Conservation (phyloP, 2,113 vertebrate genomes). For the Parus major region DNA sequence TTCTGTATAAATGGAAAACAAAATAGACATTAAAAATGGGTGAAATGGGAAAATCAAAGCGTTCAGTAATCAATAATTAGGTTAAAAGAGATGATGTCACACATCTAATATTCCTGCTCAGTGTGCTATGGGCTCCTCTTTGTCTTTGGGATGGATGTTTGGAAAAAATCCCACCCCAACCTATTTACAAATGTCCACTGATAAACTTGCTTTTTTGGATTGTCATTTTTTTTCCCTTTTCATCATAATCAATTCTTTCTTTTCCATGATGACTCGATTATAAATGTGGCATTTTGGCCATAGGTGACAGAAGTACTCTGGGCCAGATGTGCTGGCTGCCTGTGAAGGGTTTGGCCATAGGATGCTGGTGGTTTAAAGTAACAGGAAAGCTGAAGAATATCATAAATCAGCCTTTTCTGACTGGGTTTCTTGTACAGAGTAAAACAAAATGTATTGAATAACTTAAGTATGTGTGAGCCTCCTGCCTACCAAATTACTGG, state of each 20-base stretch:
- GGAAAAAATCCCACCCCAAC: not conserved
- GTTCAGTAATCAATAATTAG: not conserved
- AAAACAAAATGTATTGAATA: conserved; percentile 72
- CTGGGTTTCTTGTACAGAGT: conserved; percentile 65
- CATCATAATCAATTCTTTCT: conserved; percentile 8
- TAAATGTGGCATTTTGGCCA: conserved; percentile 5
- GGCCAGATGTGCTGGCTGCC: conserved; percentile 66
- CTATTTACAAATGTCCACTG: not conserved
- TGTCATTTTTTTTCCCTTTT: not conserved
- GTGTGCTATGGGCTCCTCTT: not conserved
- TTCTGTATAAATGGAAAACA: not conserved
- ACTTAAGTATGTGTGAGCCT: conserved; percentile 59
- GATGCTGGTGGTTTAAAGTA: conserved; percentile 66
- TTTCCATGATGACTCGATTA: conserved; percentile 2
- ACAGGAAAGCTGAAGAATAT: conserved; percentile 73
- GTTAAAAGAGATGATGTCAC: not conserved
- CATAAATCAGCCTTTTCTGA: conserved; percentile 76
- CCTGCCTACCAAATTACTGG: conserved; percentile 49
- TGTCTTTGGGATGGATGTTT: not conserved
- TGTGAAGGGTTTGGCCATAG: conserved; percentile 47
- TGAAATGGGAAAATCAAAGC: not conserved
- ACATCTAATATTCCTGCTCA: not conserved
- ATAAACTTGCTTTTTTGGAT: not conserved
- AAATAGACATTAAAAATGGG: not conserved
- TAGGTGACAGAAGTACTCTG: conserved; percentile 9